phyloP scores from a whole-genome alignment of 2,113 vertebrate genomes.

The Chaetura pelagica region DNA sequence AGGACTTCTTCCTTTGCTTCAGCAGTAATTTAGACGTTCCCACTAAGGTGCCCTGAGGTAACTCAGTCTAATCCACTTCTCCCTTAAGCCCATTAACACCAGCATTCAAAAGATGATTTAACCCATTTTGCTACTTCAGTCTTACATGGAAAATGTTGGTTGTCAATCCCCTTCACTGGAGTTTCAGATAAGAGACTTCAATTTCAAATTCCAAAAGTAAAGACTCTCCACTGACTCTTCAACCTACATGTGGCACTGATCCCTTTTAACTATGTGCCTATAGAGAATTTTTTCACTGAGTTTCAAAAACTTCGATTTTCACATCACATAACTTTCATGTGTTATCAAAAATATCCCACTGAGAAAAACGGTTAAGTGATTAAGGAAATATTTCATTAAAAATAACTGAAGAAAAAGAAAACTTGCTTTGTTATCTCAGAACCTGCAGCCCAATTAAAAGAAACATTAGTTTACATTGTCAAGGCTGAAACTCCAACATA shows the following conservation, averaged over 20 bases:
- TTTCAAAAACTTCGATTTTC: not conserved
- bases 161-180: not conserved
- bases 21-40: not conserved
- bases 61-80: not conserved
- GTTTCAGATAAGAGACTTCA: not conserved
- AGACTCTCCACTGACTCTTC: not conserved
- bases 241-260: fast-evolving
- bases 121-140: not conserved
- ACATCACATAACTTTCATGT: not conserved
- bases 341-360: not conserved
- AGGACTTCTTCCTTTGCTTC: not conserved
- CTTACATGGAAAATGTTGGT: not conserved
- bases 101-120: not conserved
- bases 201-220: not conserved
- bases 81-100: not conserved
- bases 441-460: not conserved
- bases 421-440: not conserved
- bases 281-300: not conserved
- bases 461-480: not conserved
- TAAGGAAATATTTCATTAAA: not conserved
- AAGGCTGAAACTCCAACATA: not conserved
- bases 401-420: not conserved
- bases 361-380: not conserved
- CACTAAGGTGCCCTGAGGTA: not conserved
- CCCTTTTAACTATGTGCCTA: not conserved